Evolutionary conservation across 2,113 vertebrate species (phyloP).

Genomic region (Cheirogaleus medius): DNA sequence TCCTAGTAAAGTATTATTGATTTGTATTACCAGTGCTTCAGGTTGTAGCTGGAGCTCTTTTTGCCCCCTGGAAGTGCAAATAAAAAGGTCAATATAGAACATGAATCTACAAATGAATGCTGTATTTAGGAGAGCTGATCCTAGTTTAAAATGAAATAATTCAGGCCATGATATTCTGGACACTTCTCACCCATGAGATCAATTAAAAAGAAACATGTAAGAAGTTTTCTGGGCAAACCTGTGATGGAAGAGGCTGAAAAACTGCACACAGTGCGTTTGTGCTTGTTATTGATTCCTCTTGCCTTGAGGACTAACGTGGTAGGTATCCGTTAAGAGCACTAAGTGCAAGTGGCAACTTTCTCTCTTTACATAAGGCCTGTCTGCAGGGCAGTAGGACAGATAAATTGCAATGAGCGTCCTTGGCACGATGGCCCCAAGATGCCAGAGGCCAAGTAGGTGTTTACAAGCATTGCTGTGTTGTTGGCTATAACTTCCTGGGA

Average conservation of each 20-base stretch:
- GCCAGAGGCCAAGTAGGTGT: neutral
- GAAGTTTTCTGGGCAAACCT: neutral
- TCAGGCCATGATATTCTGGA: neutral
- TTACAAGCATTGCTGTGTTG: neutral
- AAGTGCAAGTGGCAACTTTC: neutral
- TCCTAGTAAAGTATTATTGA: neutral
- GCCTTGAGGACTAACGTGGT: neutral
- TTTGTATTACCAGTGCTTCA: neutral
- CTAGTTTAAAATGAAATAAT: neutral
- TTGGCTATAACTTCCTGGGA: neutral
- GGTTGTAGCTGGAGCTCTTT: neutral
- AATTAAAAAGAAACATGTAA: neutral
- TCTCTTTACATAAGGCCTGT: neutral
- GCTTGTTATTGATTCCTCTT: neutral
- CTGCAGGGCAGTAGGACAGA: neutral
- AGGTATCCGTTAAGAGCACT: neutral
- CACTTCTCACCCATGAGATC: neutral
- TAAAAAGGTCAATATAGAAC: neutral
- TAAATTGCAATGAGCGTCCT: accelerated
- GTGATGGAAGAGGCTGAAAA: neutral
- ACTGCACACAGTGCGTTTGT: neutral
- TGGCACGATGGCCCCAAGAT: neutral
- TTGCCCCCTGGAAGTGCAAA: neutral
- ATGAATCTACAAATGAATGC: neutral
- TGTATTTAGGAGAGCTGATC: neutral